Conservation (phyloP, 1,140 invertebrate species). For the Palaemon carinicauda region DNA sequence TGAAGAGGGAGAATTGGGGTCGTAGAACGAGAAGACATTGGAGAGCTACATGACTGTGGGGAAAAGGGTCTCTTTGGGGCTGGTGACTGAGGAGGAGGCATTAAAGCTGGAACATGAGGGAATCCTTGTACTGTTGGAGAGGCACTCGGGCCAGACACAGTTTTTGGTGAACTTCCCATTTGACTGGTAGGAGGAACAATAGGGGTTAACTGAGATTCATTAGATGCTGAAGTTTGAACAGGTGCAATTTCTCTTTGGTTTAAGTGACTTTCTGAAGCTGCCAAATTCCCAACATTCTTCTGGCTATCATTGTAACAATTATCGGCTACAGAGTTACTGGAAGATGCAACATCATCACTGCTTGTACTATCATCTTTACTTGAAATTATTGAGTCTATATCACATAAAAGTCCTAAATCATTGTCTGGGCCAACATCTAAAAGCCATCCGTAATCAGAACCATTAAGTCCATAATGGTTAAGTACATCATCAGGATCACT, state of each 20-base stretch:
- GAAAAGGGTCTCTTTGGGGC: slow-evolving; percentile 62
- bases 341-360: slow-evolving; percentile 51
- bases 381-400: slow-evolving; percentile 53
- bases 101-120: slow-evolving; percentile 51
- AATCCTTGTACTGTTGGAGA: slow-evolving; percentile 46
- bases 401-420: slow-evolving; percentile 49
- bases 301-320: slow-evolving; percentile 40
- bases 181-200: slow-evolving; percentile 38
- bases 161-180: slow-evolving; percentile 43
- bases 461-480: slow-evolving; percentile 48
- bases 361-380: slow-evolving; percentile 55
- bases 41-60: slow-evolving; percentile 59
- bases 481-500: slow-evolving; percentile 53
- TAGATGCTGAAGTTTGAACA: not conserved
- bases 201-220: slow-evolving; percentile 30
- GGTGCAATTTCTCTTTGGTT: slow-evolving; percentile 44
- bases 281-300: slow-evolving; percentile 20
- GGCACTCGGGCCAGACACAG: slow-evolving; percentile 17
- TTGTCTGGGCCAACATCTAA: slow-evolving; percentile 57
- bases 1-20: slow-evolving; percentile 48
- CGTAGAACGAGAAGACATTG: slow-evolving; percentile 59
- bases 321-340: slow-evolving; percentile 33
- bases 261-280: slow-evolving; percentile 40
- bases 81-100: slow-evolving; percentile 61
- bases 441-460: slow-evolving; percentile 53